A percentile compares a stretch with the other conserved stretches of the same genome.
These are phyloP conservation scores for Pollenia griseotomentosa DNA, from an alignment of 2,888 invertebrate species.

Conservation along the genomic window DNA sequence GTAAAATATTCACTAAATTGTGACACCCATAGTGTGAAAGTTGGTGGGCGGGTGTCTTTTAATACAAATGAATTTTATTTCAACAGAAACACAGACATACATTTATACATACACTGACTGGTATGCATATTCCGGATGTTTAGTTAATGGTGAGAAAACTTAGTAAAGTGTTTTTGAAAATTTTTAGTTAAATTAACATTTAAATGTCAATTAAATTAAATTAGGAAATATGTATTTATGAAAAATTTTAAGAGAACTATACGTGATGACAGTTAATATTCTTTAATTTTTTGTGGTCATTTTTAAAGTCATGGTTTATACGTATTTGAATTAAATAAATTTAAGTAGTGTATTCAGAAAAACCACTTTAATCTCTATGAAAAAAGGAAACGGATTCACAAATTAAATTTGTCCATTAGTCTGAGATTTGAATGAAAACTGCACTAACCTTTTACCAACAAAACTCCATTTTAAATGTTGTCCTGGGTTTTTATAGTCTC, in stretches of 20 bases:
- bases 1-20: constrained; percentile 62
- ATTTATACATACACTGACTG: background rate
- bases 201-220: constrained; percentile 44
- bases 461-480: no score
- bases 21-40: constrained; percentile 68
- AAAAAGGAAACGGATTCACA: no score
- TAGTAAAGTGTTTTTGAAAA: constrained; percentile 25
- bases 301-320: background rate
- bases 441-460: no score
- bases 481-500: no score
- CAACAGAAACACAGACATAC: background rate
- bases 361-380: no score
- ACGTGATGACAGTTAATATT: background rate
- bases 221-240: background rate
- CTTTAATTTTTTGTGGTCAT: background rate
- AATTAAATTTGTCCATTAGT: no score
- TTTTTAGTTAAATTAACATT: constrained; percentile 45
- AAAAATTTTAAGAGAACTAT: background rate
- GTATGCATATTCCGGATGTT: constrained; percentile 33
- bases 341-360: no score
- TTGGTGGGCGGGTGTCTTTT: constrained; percentile 56
- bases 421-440: no score
- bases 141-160: constrained; percentile 51
- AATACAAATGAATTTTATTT: constrained; percentile 57
- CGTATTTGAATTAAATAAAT: no score